phyloP scores from a whole-genome alignment of 2,113 vertebrate species.

The Edolisoma coerulescens region DNA sequence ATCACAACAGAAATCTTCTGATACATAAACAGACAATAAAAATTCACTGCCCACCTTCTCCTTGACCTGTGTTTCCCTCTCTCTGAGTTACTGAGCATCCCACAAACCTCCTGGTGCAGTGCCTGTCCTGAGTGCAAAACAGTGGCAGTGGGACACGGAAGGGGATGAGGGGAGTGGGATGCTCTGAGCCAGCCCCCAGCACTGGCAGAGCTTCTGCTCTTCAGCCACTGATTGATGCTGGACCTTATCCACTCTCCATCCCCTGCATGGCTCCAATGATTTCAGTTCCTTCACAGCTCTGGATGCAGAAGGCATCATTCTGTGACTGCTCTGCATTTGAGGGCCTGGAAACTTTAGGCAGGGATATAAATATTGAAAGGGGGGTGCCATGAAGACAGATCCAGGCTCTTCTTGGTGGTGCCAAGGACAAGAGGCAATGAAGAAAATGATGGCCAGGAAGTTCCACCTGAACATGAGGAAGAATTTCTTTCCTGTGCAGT shows the following conservation, averaged over 20 bases:
- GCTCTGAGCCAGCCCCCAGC: neutral
- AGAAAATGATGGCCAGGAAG: neutral
- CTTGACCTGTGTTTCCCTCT: neutral
- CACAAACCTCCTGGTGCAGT: neutral
- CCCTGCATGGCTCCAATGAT: neutral
- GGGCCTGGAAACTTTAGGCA: neutral
- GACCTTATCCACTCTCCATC: neutral
- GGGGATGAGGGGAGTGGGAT: neutral
- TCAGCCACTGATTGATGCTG: accelerated
- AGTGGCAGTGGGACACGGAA: neutral
- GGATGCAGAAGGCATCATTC: neutral
- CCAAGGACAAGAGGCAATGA: neutral
- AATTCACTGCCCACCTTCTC: neutral
- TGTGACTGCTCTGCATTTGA: neutral
- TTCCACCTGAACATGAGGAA: neutral
- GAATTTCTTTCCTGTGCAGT: neutral
- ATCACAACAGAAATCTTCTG: neutral
- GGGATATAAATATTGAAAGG: neutral
- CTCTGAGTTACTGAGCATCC: neutral
- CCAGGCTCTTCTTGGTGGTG: neutral
- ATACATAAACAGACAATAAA: neutral
- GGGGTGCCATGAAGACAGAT: neutral
- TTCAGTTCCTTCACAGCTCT: neutral
- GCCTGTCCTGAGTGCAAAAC: neutral
- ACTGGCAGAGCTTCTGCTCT: neutral